Percentiles rank a stretch among this genome's conserved stretches.
Evolutionary conservation across 1,140 invertebrate species (phyloP).

Genomic region (Berghia stephanieae): DNA sequence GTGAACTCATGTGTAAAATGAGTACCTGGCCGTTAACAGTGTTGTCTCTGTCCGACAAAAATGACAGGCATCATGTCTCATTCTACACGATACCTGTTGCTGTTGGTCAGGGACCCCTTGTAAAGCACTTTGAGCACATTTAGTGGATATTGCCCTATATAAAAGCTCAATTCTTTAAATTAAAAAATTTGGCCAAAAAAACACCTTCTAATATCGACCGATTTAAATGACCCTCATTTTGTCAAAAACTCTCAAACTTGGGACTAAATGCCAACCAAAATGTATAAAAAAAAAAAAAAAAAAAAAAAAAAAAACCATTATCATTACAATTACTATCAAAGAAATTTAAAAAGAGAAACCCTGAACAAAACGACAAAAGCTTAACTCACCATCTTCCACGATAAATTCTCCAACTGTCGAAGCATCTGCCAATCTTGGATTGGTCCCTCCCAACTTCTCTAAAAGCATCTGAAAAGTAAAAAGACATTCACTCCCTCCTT

Average conservation of each 20-base stretch:
- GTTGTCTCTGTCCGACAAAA: no score
- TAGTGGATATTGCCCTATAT: no score
- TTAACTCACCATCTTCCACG: conserved; percentile 64
- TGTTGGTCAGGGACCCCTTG: no score
- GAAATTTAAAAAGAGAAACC: not conserved
- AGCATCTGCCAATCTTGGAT: conserved; percentile 80
- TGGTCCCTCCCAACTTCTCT: conserved; percentile 84
- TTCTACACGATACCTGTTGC: not conserved
- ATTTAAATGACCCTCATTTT: no score
- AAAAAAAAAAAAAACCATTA: not conserved
- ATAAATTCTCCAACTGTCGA: conserved; percentile 74
- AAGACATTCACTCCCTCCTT: no score
- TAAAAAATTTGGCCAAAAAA: not conserved
- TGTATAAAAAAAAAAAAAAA: not conserved
- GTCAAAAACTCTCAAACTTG: not conserved
- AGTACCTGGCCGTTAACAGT: no score
- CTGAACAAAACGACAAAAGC: not conserved
- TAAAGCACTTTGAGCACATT: no score
- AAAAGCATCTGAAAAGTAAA: conserved; percentile 77
- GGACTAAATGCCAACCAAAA: not conserved
- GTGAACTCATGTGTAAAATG: no score
- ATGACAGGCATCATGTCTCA: not conserved
- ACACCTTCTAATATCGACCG: not conserved
- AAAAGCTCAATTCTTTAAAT: no score
- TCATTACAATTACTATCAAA: not conserved